Base-by-base conservation (phyloP, 2,888 invertebrate species). In the Thymelicus lineola region DNA sequence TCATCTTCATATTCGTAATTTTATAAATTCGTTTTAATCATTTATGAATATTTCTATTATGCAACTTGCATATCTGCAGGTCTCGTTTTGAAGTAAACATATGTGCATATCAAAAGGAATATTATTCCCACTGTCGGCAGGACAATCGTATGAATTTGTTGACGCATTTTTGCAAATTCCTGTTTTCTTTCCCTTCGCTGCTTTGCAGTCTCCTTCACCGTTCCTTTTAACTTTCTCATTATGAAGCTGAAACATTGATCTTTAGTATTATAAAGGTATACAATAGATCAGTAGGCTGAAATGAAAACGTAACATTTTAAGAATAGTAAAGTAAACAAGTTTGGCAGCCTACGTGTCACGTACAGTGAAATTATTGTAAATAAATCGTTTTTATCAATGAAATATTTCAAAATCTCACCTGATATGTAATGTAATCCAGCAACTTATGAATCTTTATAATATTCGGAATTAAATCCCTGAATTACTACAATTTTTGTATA, bases 171-270 rank as follows among this genome's bases (percentile, higher is more conserved):
- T 9, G 96, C 94, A 80, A 97, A 98, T 76, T 98, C 98, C 87
- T 97, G 96, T 89, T 97, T 97, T 46, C 98, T 95, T 81, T 97
- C 97, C 79, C 96, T 96, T 84, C 97, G 97, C 87, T 98, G 97
- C 84, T 96, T 96, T 12, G 96, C 96, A 0, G 96, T 96, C 91
- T 98, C 97, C 90, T 97, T 98, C 59, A 96, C 95, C 66, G 96
- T 96, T 63, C 97, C 97, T 83, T 97, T 97, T 53, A 97, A 89
- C 84, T 97, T 97, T 76, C 97, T 95, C 97, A 97, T 97, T 75
- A 79, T 94, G 73, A 36, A 71, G 63, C 86, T 86, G 78, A 75
- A 87, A 85, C 35, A 36, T 12, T 15, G 15, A 15, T 50, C 48
- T 50, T 48, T 50, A 50, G 15, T 17, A 50, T 50, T 17, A 50